Base-by-base conservation (phyloP, 2,888 invertebrate genomes). In the Campaea margaritaria region DNA sequence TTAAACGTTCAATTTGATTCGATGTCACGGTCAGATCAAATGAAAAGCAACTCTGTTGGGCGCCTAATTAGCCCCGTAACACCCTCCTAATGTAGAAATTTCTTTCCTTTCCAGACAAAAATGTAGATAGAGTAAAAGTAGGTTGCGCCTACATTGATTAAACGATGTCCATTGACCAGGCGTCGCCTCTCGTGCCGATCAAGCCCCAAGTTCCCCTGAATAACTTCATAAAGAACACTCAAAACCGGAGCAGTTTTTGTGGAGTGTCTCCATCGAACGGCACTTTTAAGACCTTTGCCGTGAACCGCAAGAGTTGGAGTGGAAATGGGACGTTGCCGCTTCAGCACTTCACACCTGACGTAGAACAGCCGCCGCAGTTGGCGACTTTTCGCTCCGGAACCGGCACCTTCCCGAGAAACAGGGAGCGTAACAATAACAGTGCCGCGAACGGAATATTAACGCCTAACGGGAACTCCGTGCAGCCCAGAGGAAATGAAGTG, bases 81-180 rank as follows among this genome's bases (percentile, higher is more conserved):
- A 46, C 71, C 72, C 77, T 72, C 74, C 78, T 83, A 83, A 84
- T 72, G 66, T 73, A 71, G 75, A 67, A 61, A 42, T 84, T 84
- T 87, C 74, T 85, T 85, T 88, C 78, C 83, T 87, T 91, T 91
- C 58, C 91, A 91, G 91, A 87, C 83, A 78, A 91, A 90, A 89
- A 91, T 91, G 91, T 91, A 91, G 91, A 87, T 89, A 85, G 84
- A 77, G 64, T 74, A 79, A 74, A 75, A 70, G 79, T 87, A 83
- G 81, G 78, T 82, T 73, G 70, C 72, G 69, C 79, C 83, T 84
- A 80, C 81, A 78, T 77, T 77, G 76, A 79, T 70, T 79, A 79
- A 83, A 92, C 85, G 86, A 92, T 93, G 93, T 93, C 93, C 78
- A 86, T 93, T 83, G 92, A 93, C 76, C 93, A 92, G 84, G 90